Conservation (phyloP, 2,888 invertebrate species). For the Eupithecia subfuscata region DNA sequence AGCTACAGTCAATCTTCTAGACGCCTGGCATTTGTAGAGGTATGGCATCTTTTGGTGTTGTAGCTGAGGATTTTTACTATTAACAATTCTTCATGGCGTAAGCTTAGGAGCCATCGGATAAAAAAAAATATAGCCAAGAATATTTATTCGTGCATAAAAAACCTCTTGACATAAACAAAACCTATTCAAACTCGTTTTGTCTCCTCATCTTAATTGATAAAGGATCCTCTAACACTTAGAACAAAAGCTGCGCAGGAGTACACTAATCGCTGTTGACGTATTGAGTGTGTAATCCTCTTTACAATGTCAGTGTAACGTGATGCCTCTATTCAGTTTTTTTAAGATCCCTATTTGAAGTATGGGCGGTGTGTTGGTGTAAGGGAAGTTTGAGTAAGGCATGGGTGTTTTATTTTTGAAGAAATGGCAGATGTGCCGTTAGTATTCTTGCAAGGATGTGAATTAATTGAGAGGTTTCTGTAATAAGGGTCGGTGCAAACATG, state of each 20-base stretch:
- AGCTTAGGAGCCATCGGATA: neutral
- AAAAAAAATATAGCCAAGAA: neutral
- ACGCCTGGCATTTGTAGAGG: too few relatives aligned
- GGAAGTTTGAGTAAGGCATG: constrained; percentile 3
- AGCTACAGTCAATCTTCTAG: too few relatives aligned
- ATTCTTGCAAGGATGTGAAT: neutral
- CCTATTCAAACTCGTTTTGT: constrained; percentile 3
- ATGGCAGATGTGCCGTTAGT: constrained; percentile 23
- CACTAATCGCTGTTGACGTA: constrained; percentile 32
- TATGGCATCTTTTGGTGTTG: too few relatives aligned
- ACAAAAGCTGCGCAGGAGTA: constrained; percentile 40
- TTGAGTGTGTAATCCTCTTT: constrained; percentile 42
- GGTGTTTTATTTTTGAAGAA: constrained; percentile 19
- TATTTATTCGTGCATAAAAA: neutral
- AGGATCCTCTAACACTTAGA: constrained; percentile 32
- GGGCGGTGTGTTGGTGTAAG: constrained; percentile 44
- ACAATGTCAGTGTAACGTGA: constrained; percentile 42
- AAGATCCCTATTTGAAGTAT: constrained; percentile 16
- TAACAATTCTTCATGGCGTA: too few relatives aligned
- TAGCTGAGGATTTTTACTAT: too few relatives aligned
- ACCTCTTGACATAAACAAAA: constrained; percentile 8
- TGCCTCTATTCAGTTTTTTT: constrained; percentile 40
- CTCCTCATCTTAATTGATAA: constrained; percentile 20
- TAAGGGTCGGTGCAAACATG: neutral
- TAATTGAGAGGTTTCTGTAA: neutral